These are phyloP conservation scores for Harpegnathos saltator DNA, from an alignment of 1,140 invertebrate genomes.

Conservation along the genomic window DNA sequence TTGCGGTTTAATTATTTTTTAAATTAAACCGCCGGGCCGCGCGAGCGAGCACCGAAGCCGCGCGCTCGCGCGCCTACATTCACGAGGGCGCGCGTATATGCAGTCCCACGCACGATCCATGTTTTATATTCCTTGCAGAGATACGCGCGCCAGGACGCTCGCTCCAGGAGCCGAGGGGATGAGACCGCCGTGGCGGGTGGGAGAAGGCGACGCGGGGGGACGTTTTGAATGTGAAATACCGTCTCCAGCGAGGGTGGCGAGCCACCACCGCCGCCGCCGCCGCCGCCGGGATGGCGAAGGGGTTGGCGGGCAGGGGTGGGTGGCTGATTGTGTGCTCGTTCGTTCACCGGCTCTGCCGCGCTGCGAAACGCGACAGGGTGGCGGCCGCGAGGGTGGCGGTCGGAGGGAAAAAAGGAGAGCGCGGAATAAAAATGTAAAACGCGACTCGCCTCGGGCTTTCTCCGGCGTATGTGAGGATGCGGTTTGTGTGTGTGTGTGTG, in stretches of 20 bases:
- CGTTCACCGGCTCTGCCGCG: constrained; percentile 59
- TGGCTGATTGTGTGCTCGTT: constrained; percentile 70
- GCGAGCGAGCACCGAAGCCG: neutral
- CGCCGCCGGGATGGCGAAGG: constrained; percentile 31
- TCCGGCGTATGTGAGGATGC: constrained; percentile 41
- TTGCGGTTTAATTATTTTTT: constrained; percentile 83
- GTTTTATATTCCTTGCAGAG: constrained; percentile 78
- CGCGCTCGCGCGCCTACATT: neutral
- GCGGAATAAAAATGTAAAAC: constrained; percentile 76
- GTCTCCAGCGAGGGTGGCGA: constrained; percentile 49
- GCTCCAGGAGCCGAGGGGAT: constrained; percentile 54
- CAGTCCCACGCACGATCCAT: constrained; percentile 53
- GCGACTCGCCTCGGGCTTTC: constrained; percentile 73
- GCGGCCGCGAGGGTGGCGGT: constrained; percentile 19
- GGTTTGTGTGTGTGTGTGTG: constrained; percentile 31
- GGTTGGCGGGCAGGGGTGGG: constrained; percentile 27
- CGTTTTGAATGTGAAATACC: constrained; percentile 77
- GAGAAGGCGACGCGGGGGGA: constrained; percentile 66
- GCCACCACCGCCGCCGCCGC: neutral
- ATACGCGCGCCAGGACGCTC: constrained; percentile 67
- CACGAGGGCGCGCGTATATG: neutral
- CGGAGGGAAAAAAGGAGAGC: constrained; percentile 64
- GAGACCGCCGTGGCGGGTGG: constrained; percentile 28
- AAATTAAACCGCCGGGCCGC: constrained; percentile 77
- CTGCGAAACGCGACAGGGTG: constrained; percentile 21